Conservation (phyloP, 2,797 vertebrate species). For the Benthosema pterotum region DNA sequence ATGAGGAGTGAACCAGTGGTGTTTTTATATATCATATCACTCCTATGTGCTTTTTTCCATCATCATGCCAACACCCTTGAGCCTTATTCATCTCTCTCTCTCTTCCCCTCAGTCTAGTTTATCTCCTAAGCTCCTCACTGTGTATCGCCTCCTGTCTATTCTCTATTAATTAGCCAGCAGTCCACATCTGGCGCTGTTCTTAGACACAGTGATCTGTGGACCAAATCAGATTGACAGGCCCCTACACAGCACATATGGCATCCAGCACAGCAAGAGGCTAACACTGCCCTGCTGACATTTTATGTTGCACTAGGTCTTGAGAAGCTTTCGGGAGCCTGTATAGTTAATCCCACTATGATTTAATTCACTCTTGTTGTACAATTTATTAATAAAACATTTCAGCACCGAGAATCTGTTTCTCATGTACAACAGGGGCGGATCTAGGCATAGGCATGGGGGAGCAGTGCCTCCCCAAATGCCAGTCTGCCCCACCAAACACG, state of each 20-base stretch:
- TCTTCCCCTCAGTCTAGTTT: neutral
- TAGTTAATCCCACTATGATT: too few relatives aligned
- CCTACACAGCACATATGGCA: slow-evolving; percentile 29
- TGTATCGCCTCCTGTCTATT: neutral
- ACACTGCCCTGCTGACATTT: neutral
- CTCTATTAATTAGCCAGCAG: slow-evolving; percentile 33
- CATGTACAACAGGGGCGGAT: too few relatives aligned
- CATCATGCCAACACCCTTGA: neutral
- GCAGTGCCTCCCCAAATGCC: too few relatives aligned
- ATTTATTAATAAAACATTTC: too few relatives aligned
- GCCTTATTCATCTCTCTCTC: neutral
- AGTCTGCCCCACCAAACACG: too few relatives aligned
- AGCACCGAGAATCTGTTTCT: too few relatives aligned
- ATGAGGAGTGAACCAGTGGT: neutral
- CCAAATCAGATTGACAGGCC: slow-evolving; percentile 20
- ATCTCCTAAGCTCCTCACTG: slow-evolving; percentile 8
- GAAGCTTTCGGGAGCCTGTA: too few relatives aligned
- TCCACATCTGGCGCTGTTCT: slow-evolving; percentile 23
- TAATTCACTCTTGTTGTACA: too few relatives aligned
- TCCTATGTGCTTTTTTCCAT: too few relatives aligned
- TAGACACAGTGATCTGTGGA: slow-evolving; percentile 13
- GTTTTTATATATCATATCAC: neutral
- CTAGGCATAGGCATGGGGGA: too few relatives aligned
- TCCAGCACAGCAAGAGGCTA: neutral
- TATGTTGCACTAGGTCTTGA: too few relatives aligned